Base-by-base conservation (phyloP, 2,888 invertebrate genomes). In the Latheticus oryzae region DNA sequence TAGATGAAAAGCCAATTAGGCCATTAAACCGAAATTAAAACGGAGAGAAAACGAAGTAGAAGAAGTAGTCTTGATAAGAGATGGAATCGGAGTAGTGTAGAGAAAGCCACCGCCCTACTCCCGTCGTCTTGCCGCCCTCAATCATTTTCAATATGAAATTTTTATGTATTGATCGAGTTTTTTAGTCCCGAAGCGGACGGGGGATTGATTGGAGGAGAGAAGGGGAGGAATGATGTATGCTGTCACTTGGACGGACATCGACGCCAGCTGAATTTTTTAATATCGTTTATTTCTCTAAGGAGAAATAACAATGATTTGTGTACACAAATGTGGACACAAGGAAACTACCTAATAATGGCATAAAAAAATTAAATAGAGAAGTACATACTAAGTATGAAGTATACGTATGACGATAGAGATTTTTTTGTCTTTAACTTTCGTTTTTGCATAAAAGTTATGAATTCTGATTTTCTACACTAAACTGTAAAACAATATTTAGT, bases 61-160 rank as follows among this genome's bases (percentile, higher is more conserved):
- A n/a, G n/a, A n/a, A n/a, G n/a, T n/a, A n/a, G n/a, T n/a, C n/a
- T n/a, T n/a, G 45, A 5, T 38, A 19, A 7, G 15, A 42, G 28
- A 19, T 21, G 32, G 42, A 52, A 42, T 32, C 21, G 40, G 52
- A 52, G 52, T 35, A 33, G 51, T 28, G 50, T 21, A 47, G 62
- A 61, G 53, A 63, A 62, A 63, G 66, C 63, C 61, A 55, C 62
- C 67, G 61, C 65, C 61, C 59, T 55, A 35, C 54, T 56, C 55
- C 58, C 62, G 58, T 59, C 66, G 62, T 62, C 64, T 67, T 65
- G 67, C 76, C 77, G 73, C 77, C 77, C 76, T 78, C 78, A 78
- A 78, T 79, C 78, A 79, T 79, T 79, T 79, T 79, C 79, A 79
- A 79, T 79, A 79, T 79, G 78, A 79, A 79, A 79, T 79, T 79